A percentile compares a stretch with the other conserved stretches of the same genome.
phyloP scores from a whole-genome alignment of 30 jellyfish, hydroid and myxozoan genomes.

The Phacellophora camtschatica region DNA sequence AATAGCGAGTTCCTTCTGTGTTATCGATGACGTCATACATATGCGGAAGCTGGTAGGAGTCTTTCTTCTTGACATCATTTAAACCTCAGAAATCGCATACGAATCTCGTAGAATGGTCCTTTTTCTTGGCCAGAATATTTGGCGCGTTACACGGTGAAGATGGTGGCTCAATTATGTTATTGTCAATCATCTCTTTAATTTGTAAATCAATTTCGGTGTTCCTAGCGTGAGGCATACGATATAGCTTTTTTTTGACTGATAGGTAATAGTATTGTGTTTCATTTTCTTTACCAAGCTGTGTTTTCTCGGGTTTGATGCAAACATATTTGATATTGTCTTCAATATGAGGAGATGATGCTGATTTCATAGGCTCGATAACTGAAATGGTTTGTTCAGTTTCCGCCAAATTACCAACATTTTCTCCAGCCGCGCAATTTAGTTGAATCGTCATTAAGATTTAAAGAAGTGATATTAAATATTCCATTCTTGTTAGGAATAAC shows the following conservation, averaged over 20 bases:
- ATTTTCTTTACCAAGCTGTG: conserved; percentile 16
- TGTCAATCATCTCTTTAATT: conserved; percentile 20
- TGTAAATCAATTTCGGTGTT: background rate
- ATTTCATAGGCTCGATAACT: background rate
- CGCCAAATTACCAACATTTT: conserved; percentile 23
- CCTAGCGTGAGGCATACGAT: conserved; percentile 31
- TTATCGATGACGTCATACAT: conserved; percentile 53
- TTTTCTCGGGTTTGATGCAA: conserved; percentile 57
- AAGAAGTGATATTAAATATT: conserved; percentile 19
- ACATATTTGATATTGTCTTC: background rate
- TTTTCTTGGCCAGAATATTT: conserved; percentile 34
- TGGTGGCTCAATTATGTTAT: conserved; percentile 38
- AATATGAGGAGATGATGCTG: background rate
- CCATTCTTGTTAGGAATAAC: conserved; percentile 24
- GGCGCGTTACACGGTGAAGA: conserved; percentile 54
- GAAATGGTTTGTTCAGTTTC: background rate
- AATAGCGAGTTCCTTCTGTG: conserved; percentile 41
- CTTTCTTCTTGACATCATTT: conserved; percentile 40
- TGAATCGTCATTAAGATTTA: background rate
- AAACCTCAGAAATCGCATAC: conserved; percentile 40
- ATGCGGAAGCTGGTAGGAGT: too few relatives aligned
- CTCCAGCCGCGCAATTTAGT: conserved; percentile 7
- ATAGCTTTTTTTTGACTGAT: background rate
- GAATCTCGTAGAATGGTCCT: conserved; percentile 33
- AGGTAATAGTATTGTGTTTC: conserved; percentile 6